These are phyloP conservation scores for Gonioctena quinquepunctata DNA, from an alignment of 1,140 invertebrate species.

Conservation along the genomic window DNA sequence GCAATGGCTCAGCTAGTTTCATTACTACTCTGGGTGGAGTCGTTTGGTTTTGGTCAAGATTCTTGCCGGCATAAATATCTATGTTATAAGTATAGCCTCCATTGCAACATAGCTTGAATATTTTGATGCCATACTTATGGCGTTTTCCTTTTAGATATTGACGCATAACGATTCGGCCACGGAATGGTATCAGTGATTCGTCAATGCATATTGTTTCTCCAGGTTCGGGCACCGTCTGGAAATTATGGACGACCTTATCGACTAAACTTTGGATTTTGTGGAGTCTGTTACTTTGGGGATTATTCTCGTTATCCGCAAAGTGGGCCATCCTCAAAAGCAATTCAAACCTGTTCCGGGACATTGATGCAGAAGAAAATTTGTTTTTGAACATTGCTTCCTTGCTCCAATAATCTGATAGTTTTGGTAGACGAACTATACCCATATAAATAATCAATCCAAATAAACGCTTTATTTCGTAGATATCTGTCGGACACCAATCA, in stretches of 20 bases:
- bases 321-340: not conserved
- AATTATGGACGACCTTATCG: no score
- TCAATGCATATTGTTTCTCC: not conserved
- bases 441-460: not conserved
- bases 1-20: slow-evolving; percentile 1
- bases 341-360: not conserved
- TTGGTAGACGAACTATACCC: not conserved
- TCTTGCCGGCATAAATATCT: slow-evolving; percentile 30
- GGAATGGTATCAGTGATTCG: not conserved
- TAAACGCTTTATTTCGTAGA: not conserved
- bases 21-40: no score
- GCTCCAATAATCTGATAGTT: not conserved
- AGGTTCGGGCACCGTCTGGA: no score
- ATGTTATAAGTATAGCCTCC: not conserved
- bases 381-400: not conserved
- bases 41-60: no score
- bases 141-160: slow-evolving; percentile 1
- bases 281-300: no score
- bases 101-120: not conserved
- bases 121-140: not conserved
- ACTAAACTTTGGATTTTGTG: no score
- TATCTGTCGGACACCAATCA: no score
- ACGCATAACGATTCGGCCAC: not conserved
- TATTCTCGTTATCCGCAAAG: not conserved
- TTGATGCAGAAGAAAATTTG: not conserved